Conservation (phyloP, 2,888 invertebrate genomes). For the Parnassius mnemosyne region DNA sequence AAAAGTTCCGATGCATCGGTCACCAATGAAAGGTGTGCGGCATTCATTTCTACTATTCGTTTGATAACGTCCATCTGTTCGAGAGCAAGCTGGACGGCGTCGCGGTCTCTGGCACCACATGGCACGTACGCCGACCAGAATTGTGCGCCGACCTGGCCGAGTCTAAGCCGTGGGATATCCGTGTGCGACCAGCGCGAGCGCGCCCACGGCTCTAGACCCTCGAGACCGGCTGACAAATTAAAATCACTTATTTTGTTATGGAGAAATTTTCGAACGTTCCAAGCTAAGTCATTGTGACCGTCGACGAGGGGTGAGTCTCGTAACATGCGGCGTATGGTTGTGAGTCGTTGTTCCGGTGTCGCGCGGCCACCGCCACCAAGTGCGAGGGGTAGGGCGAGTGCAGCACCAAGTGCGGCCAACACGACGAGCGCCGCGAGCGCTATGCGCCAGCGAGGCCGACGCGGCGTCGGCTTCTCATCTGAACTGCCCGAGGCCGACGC, state of each 20-base stretch:
- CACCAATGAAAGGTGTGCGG: constrained; percentile 86
- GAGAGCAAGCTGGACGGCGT: constrained; percentile 90
- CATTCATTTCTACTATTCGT: constrained; percentile 85
- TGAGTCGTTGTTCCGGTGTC: constrained; percentile 83
- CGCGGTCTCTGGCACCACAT: constrained; percentile 90
- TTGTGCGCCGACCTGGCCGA: constrained; percentile 94
- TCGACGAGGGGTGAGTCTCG: constrained; percentile 86
- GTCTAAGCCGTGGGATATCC: constrained; percentile 90
- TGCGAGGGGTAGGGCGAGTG: constrained; percentile 80
- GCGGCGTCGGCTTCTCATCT: constrained; percentile 73
- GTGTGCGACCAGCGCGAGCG: constrained; percentile 95
- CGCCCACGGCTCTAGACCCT: constrained; percentile 89
- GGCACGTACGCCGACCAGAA: constrained; percentile 95
- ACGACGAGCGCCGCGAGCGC: constrained; percentile 81
- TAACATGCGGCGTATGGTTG: constrained; percentile 83
- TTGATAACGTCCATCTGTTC: constrained; percentile 93
- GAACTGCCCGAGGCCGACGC: constrained; percentile 75
- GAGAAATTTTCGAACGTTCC: constrained; percentile 93
- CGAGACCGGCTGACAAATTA: constrained; percentile 83
- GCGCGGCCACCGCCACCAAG: constrained; percentile 72
- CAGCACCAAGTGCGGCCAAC: constrained; percentile 80
- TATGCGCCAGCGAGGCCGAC: constrained; percentile 78
- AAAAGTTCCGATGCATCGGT: constrained; percentile 85
- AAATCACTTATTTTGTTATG: constrained; percentile 88
- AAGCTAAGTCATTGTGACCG: constrained; percentile 93